Evolutionary conservation across 2,888 invertebrate species (phyloP).

Genomic region (Cheilosia variabilis): DNA sequence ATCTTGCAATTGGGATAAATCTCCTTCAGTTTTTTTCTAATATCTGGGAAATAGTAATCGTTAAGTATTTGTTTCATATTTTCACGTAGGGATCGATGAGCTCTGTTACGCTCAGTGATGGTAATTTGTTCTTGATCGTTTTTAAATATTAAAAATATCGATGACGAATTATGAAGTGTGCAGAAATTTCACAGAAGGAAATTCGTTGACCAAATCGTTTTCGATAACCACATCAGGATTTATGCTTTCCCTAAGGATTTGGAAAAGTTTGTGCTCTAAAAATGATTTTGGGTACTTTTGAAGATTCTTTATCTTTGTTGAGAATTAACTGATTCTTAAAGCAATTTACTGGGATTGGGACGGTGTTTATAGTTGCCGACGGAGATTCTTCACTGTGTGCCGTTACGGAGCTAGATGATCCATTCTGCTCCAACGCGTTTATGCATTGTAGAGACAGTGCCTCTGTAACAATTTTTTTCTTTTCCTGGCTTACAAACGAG

Average conservation of each 20-base stretch:
- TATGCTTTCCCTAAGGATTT: constrained; percentile 15
- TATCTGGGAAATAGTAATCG: constrained; percentile 32
- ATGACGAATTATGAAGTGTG: constrained; percentile 7
- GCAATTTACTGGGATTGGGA: constrained; percentile 15
- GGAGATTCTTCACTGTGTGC: constrained; percentile 30
- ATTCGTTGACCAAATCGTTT: constrained; percentile 8
- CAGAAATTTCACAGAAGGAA: constrained; percentile 4
- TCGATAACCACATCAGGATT: constrained; percentile 14
- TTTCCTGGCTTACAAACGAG: too few species aligned
- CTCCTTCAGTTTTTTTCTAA: constrained; percentile 11
- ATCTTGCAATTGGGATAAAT: constrained; percentile 24
- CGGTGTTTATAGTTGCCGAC: constrained; percentile 8
- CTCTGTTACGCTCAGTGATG: constrained; percentile 37
- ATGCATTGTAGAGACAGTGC: too few species aligned
- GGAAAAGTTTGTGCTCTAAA: constrained; percentile 16
- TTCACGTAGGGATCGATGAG: constrained; percentile 35
- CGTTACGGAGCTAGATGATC: constrained; percentile 5
- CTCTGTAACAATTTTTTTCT: too few species aligned
- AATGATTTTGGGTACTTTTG: constrained; percentile 16
- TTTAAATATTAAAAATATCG: constrained; percentile 35
- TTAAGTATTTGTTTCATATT: constrained; percentile 25
- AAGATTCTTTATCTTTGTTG: too few species aligned
- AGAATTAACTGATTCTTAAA: constrained; percentile 28
- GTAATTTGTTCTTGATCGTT: too few species aligned
- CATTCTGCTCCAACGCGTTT: constrained; percentile 34